phyloP scores from a whole-genome alignment of 2,888 invertebrate genomes.

The Cryptocephalus moraei region DNA sequence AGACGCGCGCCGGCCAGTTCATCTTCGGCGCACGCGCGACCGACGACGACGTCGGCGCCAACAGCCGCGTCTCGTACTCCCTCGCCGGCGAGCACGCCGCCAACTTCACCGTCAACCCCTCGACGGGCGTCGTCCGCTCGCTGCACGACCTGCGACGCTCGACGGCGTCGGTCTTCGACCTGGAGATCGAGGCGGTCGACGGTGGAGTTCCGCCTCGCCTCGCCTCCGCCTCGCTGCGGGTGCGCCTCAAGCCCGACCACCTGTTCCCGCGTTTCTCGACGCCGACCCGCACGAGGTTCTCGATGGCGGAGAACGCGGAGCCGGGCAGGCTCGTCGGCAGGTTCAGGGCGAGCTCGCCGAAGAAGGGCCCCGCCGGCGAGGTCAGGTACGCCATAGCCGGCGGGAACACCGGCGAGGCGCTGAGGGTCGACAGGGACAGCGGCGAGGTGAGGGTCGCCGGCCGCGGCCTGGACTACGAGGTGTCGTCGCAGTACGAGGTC shows the following conservation, averaged over 20 bases:
- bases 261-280: slow-evolving; percentile 72
- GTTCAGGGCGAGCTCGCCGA: slow-evolving; percentile 69
- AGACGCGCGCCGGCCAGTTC: slow-evolving; percentile 70
- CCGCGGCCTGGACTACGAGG: slow-evolving; percentile 77
- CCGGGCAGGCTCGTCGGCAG: slow-evolving; percentile 69
- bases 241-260: slow-evolving; percentile 65
- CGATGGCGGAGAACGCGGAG: slow-evolving; percentile 68
- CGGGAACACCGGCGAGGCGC: slow-evolving; percentile 85
- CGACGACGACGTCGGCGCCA: slow-evolving; percentile 73
- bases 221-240: slow-evolving; percentile 64
- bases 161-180: slow-evolving; percentile 51
- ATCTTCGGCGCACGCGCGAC: slow-evolving; percentile 83
- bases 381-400: slow-evolving; percentile 80
- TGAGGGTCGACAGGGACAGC: slow-evolving; percentile 65
- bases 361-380: slow-evolving; percentile 58
- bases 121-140: slow-evolving; percentile 82
- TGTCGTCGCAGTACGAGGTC: slow-evolving; percentile 72
- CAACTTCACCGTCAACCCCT: slow-evolving; percentile 65
- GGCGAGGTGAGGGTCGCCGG: slow-evolving; percentile 74
- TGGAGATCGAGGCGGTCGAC: slow-evolving; percentile 74
- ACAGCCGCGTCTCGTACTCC: slow-evolving; percentile 71
- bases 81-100: slow-evolving; percentile 68
- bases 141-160: slow-evolving; percentile 53
- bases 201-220: slow-evolving; percentile 59
- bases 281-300: slow-evolving; percentile 60